Evolutionary conservation across 2,888 invertebrate species (phyloP), one percentile per base, ranked within the genome.

Genomic region (Ellobium chinense): DNA sequence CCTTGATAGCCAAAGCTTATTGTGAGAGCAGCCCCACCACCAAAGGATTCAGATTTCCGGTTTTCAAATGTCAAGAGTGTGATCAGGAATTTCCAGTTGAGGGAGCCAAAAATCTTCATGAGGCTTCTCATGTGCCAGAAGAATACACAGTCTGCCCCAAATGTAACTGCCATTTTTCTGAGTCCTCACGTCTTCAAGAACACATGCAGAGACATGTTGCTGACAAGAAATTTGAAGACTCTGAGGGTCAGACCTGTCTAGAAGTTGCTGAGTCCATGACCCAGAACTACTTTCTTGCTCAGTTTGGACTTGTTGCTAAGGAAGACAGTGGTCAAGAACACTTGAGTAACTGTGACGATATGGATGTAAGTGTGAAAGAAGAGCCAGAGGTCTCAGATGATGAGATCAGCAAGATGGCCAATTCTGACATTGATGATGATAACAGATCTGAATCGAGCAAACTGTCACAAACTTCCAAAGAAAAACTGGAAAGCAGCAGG

Each of bases 221-320:
- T 9, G 89, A 89, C 72, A 85, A 82, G 77, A 87, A 88, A 56
- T 88, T 88, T 81, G 87, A 86, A 63, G 87, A 89, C 62, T 84
- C 86, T 65, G 92, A 91, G 7, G 94, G 95, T 34, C 94, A 94
- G 34, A 80, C 84, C n/a, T 9, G 21, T 29, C 37, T 29, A 2
- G 73, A 73, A 85, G 83, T 37, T 69, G 84, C 83, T 0, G 85
- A 86, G 46, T 72, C 81, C 66, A 84, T 89, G 14, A 75, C 83
- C 68, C 94, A 97, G 58, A 96, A 96, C 81, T 96, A 96, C 87
- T 97, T 97, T 92, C 96, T 97, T 90, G 96, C 96, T 0, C 95
- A 96, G 83, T 93, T 97, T 34, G 96, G 97, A 90, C 82, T 90
- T n/a, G 87, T 46, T 18, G 21, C 94, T 97, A 58, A 95, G 36